Evolutionary conservation across 2,113 vertebrate genomes (phyloP).

Genomic region (Dipodomys stephensi): DNA sequence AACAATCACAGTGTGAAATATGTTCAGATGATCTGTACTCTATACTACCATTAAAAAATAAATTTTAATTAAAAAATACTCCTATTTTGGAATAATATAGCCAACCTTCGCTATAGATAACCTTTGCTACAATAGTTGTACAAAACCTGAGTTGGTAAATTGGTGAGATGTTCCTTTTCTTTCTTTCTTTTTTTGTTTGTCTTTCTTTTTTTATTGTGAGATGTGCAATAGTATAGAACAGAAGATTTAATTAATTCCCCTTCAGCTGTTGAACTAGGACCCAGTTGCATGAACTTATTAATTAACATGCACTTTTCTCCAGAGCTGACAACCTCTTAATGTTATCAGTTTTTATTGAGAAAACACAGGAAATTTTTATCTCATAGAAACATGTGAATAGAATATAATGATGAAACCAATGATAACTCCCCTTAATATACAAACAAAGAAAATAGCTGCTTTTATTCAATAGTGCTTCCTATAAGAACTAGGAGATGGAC

Average conservation of each 20-base stretch:
- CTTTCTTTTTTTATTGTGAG: too few relatives aligned
- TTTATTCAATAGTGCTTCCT: neutral
- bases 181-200: neutral
- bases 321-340: neutral
- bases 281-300: neutral
- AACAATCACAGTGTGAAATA: neutral
- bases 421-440: neutral
- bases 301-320: neutral
- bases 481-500: neutral
- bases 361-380: neutral
- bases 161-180: neutral
- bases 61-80: conserved; percentile 61
- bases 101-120: conserved; percentile 55
- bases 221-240: neutral
- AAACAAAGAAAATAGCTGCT: neutral
- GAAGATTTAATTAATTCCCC: neutral
- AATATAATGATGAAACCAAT: conserved; percentile 2
- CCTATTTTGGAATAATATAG: conserved; percentile 36
- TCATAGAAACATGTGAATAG: neutral
- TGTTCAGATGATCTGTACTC: conserved; percentile 18
- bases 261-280: neutral
- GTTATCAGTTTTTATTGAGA: neutral
- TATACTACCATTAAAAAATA: conserved; percentile 51
- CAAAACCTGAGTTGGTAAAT: conserved; percentile 33
- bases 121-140: conserved; percentile 43